A percentile compares a stretch with the other conserved stretches of the same genome.
phyloP scores from a whole-genome alignment of 2,888 invertebrate genomes.

The Amphipoea oculea region DNA sequence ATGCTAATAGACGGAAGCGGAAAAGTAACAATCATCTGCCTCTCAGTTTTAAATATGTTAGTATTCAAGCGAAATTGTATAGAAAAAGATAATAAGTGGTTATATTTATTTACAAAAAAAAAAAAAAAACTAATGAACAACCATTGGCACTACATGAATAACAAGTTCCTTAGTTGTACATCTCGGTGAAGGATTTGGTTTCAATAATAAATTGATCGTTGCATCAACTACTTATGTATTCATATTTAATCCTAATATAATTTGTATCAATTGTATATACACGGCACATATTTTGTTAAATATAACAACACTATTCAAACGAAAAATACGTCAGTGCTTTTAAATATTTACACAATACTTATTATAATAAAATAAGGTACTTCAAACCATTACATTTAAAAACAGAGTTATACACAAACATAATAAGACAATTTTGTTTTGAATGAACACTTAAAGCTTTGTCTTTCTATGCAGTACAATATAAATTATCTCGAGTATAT shows the following conservation, averaged over 20 bases:
- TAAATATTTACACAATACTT: slow-evolving; percentile 85
- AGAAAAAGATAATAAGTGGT: slow-evolving; percentile 40
- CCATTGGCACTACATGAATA: slow-evolving; percentile 85
- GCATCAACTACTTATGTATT: slow-evolving; percentile 69
- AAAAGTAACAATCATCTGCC: slow-evolving; percentile 24
- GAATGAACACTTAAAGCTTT: slow-evolving; percentile 53
- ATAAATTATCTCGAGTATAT: slow-evolving; percentile 44
- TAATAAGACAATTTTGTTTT: slow-evolving; percentile 65
- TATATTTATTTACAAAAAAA: slow-evolving; percentile 69
- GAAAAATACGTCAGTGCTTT: slow-evolving; percentile 82
- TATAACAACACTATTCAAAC: slow-evolving; percentile 78
- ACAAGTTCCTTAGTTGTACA: slow-evolving; percentile 82
- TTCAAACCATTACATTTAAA: slow-evolving; percentile 72
- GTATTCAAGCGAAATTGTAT: slow-evolving; percentile 48
- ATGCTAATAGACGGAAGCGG: slow-evolving; percentile 25
- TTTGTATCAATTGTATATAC: slow-evolving; percentile 87
- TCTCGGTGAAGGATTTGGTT: slow-evolving; percentile 88
- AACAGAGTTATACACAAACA: slow-evolving; percentile 60
- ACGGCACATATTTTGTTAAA: slow-evolving; percentile 87
- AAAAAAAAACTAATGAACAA: slow-evolving; percentile 72
- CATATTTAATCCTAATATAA: slow-evolving; percentile 70
- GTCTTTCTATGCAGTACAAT: slow-evolving; percentile 29
- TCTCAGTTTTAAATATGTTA: slow-evolving; percentile 56
- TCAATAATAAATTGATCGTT: slow-evolving; percentile 72
- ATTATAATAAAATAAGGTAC: slow-evolving; percentile 83